Evolutionary conservation across 1,140 invertebrate genomes (phyloP).

Genomic region (Idris sp.): DNA sequence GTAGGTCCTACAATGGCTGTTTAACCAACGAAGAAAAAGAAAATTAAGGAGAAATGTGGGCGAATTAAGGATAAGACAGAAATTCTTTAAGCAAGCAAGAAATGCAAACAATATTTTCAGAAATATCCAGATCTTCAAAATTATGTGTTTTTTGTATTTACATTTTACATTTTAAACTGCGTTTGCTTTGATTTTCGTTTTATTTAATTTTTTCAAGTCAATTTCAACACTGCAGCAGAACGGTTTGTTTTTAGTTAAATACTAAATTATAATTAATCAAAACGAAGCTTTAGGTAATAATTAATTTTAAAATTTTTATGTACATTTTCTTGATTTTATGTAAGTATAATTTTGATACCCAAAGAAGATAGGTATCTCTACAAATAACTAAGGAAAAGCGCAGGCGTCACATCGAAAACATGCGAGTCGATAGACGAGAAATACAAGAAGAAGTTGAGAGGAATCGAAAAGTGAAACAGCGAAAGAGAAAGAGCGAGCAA

Average conservation of each 20-base stretch:
- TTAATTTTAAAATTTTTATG: too few relatives aligned
- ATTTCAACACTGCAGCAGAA: too few relatives aligned
- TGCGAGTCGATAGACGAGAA: conserved; percentile 50
- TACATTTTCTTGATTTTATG: too few relatives aligned
- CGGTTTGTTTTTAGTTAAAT: too few relatives aligned
- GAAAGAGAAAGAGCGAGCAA: neutral
- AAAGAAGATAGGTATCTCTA: too few relatives aligned
- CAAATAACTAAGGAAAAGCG: conserved; percentile 37
- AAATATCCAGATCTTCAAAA: conserved; percentile 19
- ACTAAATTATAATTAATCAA: too few relatives aligned
- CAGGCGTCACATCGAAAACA: conserved; percentile 49
- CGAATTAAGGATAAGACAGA: conserved; percentile 23
- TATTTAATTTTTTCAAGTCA: too few relatives aligned
- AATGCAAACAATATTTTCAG: conserved; percentile 25
- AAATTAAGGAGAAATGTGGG: conserved; percentile 50
- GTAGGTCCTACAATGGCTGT: conserved; percentile 35
- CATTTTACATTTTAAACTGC: too few relatives aligned
- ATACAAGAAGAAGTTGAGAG: conserved; percentile 15
- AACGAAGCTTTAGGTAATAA: too few relatives aligned
- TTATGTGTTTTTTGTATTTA: too few relatives aligned
- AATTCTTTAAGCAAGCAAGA: conserved; percentile 27
- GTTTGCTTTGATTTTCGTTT: too few relatives aligned
- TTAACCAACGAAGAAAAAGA: conserved; percentile 25
- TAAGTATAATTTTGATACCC: too few relatives aligned
- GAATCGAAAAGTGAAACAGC: conserved; percentile 18